Conservation (phyloP, 2,888 invertebrate genomes). For the Eumacrocentrus americanus region DNA sequence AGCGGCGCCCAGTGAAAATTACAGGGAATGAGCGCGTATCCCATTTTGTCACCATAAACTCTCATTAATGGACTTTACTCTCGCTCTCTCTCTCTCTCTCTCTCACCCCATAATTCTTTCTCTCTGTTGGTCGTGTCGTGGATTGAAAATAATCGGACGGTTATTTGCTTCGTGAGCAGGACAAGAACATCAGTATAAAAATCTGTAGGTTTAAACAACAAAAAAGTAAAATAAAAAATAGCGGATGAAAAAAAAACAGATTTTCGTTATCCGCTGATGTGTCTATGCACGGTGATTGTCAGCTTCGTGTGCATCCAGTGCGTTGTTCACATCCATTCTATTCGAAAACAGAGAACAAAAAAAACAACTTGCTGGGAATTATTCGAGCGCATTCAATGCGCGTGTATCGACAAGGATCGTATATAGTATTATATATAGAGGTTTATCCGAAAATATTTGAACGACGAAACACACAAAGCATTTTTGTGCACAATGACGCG, state of each 20-base stretch:
- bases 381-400: background rate
- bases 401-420: background rate
- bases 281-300: no score
- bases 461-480: conserved; percentile 23
- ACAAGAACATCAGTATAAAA: no score
- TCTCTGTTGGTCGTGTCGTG: background rate
- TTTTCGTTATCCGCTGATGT: background rate
- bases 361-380: background rate
- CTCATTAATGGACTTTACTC: conserved; percentile 27
- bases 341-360: background rate
- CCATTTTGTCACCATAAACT: conserved; percentile 37
- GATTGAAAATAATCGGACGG: background rate
- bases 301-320: background rate
- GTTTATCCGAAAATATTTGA: conserved; percentile 24
- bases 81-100: background rate
- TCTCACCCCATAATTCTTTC: background rate
- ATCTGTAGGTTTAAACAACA: no score
- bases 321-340: conserved; percentile 2
- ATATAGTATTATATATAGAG: no score
- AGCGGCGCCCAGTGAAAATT: conserved; percentile 24
- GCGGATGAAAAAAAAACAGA: no score
- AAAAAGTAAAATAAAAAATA: no score
- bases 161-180: no score
- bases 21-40: conserved; percentile 25
- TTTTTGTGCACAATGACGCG: conserved; percentile 15